These are phyloP conservation scores for Mustela lutreola DNA, from an alignment of 2,113 vertebrate species.

Conservation along the genomic window DNA sequence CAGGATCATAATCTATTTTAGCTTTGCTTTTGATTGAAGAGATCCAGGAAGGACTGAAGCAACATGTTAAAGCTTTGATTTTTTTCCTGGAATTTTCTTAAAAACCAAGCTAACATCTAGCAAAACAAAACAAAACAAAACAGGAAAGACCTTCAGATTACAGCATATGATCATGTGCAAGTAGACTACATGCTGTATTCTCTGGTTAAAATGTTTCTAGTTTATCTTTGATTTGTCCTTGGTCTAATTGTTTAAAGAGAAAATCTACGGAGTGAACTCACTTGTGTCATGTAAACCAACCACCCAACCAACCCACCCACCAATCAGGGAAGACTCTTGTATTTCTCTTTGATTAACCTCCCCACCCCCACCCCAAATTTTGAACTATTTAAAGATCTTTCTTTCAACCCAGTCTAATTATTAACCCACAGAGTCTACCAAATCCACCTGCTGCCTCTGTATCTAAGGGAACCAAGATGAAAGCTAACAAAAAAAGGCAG, in stretches of 20 bases:
- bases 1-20: background rate
- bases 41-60: background rate
- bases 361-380: background rate
- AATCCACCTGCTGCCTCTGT: slow-evolving; percentile 42
- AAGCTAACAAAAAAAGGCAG: background rate
- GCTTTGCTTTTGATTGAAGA: slow-evolving; percentile 4
- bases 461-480: background rate
- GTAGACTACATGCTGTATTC: background rate
- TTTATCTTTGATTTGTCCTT: background rate
- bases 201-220: background rate
- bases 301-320: background rate
- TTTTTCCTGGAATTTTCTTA: background rate
- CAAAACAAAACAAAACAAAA: too few species aligned
- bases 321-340: background rate
- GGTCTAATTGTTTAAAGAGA: background rate
- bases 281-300: background rate
- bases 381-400: background rate
- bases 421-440: background rate
- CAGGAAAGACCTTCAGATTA: background rate
- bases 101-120: background rate
- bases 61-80: background rate
- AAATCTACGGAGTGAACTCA: background rate
- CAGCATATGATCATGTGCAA: background rate
- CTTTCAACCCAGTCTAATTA: background rate
- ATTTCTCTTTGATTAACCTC: background rate